phyloP scores from a whole-genome alignment of 1,140 invertebrate genomes.

The Drosophila grimshawi region DNA sequence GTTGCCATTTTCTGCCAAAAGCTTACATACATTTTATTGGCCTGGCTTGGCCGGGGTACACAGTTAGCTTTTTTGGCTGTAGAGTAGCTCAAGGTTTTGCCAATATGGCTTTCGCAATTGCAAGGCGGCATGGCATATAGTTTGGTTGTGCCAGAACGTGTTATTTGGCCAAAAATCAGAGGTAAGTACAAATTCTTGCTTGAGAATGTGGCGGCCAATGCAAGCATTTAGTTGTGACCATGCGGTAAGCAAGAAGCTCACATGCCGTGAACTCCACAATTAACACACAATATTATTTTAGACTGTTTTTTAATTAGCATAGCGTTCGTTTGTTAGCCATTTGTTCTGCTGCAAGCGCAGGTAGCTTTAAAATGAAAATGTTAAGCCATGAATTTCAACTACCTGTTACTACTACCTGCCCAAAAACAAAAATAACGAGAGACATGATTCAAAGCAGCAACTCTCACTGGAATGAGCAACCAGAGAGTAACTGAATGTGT shows the following conservation, averaged over 20 bases:
- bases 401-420: slow-evolving; percentile 15
- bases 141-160: slow-evolving; percentile 54
- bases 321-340: slow-evolving; percentile 8
- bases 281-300: slow-evolving; percentile 14
- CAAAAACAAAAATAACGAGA: neutral
- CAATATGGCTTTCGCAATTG: slow-evolving; percentile 72
- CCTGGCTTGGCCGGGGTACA: slow-evolving; percentile 33
- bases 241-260: slow-evolving; percentile 30
- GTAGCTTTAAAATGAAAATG: slow-evolving; percentile 17
- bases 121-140: slow-evolving; percentile 32
- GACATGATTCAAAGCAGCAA: neutral
- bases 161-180: slow-evolving; percentile 65
- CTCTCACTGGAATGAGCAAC: slow-evolving; percentile 23
- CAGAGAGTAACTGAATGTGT: neutral
- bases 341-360: neutral
- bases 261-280: neutral
- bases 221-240: slow-evolving; percentile 48
- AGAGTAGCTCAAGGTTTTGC: slow-evolving; percentile 76
- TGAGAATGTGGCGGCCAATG: slow-evolving; percentile 73
- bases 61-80: slow-evolving; percentile 44
- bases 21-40: slow-evolving; percentile 63
- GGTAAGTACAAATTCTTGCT: slow-evolving; percentile 64
- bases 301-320: slow-evolving; percentile 29
- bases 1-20: slow-evolving; percentile 67
- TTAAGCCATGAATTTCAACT: slow-evolving; percentile 18